Evolutionary conservation across 1,140 invertebrate species (phyloP).

Genomic region (Wiebesia pumilae): DNA sequence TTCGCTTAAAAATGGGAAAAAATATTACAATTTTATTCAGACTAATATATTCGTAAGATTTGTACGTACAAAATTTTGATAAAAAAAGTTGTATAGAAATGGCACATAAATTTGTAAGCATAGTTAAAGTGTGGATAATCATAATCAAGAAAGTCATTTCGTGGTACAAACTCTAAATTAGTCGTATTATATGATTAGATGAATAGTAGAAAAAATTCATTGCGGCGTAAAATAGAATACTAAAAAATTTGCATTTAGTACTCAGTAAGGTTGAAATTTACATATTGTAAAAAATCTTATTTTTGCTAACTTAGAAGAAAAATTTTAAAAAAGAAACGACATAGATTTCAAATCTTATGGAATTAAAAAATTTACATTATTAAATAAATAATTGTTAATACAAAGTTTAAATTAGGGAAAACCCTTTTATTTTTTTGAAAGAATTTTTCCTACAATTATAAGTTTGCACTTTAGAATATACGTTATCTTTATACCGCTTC

Average conservation of each 20-base stretch:
- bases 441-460: no score
- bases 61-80: background rate
- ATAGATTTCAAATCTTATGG: background rate
- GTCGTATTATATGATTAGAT: background rate
- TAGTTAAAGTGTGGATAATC: background rate
- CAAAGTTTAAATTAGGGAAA: background rate
- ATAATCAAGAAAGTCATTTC: background rate
- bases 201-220: background rate
- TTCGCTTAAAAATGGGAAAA: background rate
- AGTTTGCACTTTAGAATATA: no score
- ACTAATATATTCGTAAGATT: background rate
- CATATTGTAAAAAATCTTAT: background rate
- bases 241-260: background rate
- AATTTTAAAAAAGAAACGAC: background rate
- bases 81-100: background rate
- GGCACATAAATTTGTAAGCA: background rate
- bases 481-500: no score
- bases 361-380: background rate
- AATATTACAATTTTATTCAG: background rate
- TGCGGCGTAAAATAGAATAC: background rate
- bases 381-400: background rate
- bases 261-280: constrained; percentile 1
- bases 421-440: no score
- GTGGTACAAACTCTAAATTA: background rate
- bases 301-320: background rate